phyloP scores from a whole-genome alignment of 2,113 vertebrate genomes.

The Hyaena hyaena region DNA sequence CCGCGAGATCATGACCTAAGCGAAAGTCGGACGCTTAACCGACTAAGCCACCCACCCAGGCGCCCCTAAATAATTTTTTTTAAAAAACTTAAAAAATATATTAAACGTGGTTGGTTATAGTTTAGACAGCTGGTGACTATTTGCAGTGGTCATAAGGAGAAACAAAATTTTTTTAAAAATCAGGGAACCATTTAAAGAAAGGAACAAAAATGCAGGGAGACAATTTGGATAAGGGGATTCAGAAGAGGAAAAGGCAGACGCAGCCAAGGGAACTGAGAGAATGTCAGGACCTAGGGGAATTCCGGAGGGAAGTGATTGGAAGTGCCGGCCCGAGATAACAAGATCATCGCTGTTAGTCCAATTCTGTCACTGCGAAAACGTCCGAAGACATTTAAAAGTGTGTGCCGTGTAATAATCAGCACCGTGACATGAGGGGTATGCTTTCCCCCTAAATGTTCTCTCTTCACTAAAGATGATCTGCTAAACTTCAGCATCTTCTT shows the following conservation, averaged over 20 bases:
- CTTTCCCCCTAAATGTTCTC: neutral
- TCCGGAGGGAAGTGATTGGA: too few relatives aligned
- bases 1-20: too few relatives aligned
- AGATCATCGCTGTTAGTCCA: neutral
- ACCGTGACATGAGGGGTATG: accelerated
- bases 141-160: neutral
- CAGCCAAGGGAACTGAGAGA: neutral
- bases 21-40: too few relatives aligned
- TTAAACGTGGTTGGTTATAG: neutral
- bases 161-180: neutral
- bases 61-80: too few relatives aligned
- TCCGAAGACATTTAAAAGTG: neutral
- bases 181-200: neutral
- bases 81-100: too few relatives aligned
- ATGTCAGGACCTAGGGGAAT: neutral
- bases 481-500: constrained; percentile 60
- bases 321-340: neutral
- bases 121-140: neutral
- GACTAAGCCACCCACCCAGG: too few relatives aligned
- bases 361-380: neutral
- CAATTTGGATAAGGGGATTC: neutral
- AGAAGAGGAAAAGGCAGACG: neutral
- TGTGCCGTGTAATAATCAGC: neutral
- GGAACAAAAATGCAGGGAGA: neutral
- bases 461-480: neutral